These are phyloP conservation scores for Tympanuchus pallidicinctus DNA, from an alignment of 2,113 vertebrate genomes.

Conservation along the genomic window DNA sequence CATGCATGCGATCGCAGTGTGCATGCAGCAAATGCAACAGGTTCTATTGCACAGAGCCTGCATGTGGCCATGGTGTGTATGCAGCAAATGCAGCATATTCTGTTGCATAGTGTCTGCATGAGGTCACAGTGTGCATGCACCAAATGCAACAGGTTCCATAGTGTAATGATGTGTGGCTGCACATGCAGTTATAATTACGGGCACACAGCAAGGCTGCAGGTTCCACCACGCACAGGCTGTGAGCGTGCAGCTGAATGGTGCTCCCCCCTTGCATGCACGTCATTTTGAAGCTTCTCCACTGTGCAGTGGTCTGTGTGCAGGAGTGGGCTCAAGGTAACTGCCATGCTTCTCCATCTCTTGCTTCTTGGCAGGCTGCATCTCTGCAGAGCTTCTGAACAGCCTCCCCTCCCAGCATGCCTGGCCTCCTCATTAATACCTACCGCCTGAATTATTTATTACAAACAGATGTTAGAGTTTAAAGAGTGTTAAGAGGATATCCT, in stretches of 20 bases:
- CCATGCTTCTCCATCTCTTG: neutral
- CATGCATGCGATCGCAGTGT: rapidly evolving
- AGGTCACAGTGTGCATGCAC: neutral
- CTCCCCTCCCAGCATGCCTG: neutral
- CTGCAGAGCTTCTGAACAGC: neutral
- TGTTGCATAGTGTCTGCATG: too few species aligned
- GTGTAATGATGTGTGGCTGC: rapidly evolving
- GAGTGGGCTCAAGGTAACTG: too few species aligned
- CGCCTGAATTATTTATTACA: slow-evolving; percentile 67
- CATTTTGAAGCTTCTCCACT: neutral
- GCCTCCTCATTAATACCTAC: slow-evolving; percentile 63
- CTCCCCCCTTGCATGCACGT: rapidly evolving
- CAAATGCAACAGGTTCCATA: too few species aligned
- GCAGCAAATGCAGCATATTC: neutral
- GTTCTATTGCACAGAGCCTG: rapidly evolving
- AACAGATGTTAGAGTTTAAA: slow-evolving; percentile 75
- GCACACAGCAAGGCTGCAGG: rapidly evolving
- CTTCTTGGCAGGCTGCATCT: neutral
- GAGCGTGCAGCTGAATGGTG: neutral
- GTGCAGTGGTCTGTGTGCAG: rapidly evolving
- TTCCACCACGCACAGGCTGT: rapidly evolving
- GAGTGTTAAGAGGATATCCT: slow-evolving; percentile 62
- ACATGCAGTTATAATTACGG: neutral
- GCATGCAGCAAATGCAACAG: rapidly evolving
- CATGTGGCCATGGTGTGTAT: rapidly evolving